Conservation (phyloP, 2,797 vertebrate genomes). For the Ptychadena robeensis region DNA sequence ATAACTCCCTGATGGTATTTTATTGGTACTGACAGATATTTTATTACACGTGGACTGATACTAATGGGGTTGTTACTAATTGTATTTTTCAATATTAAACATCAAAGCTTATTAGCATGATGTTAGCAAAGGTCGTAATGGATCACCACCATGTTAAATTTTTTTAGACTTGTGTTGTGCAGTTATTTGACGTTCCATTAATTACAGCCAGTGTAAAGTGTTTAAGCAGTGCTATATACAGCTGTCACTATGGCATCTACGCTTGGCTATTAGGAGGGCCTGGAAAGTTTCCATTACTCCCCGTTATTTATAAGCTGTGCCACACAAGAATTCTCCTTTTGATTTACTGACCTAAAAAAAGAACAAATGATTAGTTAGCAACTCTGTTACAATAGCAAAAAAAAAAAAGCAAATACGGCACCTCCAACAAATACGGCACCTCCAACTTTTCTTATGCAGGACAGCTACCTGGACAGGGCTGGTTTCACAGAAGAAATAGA, state of each 20-base stretch:
- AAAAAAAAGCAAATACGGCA: no score
- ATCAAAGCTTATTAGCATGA: not conserved
- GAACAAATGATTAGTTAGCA: constrained; percentile 36
- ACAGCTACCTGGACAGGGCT: not conserved
- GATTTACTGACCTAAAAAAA: constrained; percentile 4
- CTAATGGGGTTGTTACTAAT: not conserved
- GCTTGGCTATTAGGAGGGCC: constrained; percentile 26
- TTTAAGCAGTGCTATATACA: constrained; percentile 25
- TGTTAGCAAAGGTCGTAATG: not conserved
- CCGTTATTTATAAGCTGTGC: constrained; percentile 49
- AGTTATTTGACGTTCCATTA: constrained; percentile 39
- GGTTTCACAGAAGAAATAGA: not conserved
- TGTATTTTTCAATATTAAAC: not conserved
- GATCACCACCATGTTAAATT: not conserved
- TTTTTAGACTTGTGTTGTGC: not conserved
- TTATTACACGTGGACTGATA: not conserved
- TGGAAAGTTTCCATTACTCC: constrained; percentile 49
- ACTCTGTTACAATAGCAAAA: not conserved
- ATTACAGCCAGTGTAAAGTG: constrained; percentile 15
- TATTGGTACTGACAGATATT: not conserved
- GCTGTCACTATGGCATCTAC: constrained; percentile 40
- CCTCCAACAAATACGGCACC: no score
- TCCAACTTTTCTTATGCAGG: not conserved
- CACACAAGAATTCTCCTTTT: constrained; percentile 37
- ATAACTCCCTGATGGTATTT: not conserved